Conservation (phyloP, 2,113 vertebrate genomes). For the Protomyctophum bolini region DNA sequence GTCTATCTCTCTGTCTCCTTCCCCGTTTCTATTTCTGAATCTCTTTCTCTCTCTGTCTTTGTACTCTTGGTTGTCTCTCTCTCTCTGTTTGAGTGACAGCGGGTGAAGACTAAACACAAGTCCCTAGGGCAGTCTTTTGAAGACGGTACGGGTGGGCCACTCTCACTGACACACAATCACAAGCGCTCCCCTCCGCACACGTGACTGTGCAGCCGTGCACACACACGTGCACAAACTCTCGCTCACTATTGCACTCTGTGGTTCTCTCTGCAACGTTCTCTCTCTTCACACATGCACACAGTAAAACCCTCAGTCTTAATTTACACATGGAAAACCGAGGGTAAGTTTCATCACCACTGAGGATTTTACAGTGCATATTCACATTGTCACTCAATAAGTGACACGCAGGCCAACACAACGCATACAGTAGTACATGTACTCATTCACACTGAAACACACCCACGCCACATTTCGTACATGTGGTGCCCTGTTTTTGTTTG, state of each 20-base stretch:
- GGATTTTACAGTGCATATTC: background rate
- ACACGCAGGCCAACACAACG: background rate
- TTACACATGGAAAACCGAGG: background rate
- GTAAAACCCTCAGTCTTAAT: background rate
- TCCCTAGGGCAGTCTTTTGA: slow-evolving; percentile 22
- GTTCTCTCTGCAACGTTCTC: background rate
- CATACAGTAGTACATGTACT: background rate
- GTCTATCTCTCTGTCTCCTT: slow-evolving; percentile 23
- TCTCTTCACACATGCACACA: background rate
- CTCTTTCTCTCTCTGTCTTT: slow-evolving; percentile 4
- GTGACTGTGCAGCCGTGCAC: background rate
- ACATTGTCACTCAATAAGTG: slow-evolving; percentile 3
- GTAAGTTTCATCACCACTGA: background rate
- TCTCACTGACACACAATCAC: slow-evolving; percentile 29
- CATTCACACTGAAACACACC: background rate
- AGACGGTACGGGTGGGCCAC: slow-evolving; percentile 33
- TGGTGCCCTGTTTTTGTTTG: slow-evolving; percentile 17
- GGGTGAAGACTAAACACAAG: slow-evolving; percentile 68
- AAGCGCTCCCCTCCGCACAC: background rate
- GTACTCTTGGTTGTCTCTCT: slow-evolving; percentile 4
- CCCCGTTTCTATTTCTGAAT: background rate
- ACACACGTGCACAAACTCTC: slow-evolving; percentile 2
- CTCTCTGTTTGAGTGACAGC: slow-evolving; percentile 56
- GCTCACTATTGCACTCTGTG: background rate
- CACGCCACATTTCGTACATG: slow-evolving; percentile 15